Base-by-base conservation (phyloP, 1,140 invertebrate species). In the Antheraea pernyi region DNA sequence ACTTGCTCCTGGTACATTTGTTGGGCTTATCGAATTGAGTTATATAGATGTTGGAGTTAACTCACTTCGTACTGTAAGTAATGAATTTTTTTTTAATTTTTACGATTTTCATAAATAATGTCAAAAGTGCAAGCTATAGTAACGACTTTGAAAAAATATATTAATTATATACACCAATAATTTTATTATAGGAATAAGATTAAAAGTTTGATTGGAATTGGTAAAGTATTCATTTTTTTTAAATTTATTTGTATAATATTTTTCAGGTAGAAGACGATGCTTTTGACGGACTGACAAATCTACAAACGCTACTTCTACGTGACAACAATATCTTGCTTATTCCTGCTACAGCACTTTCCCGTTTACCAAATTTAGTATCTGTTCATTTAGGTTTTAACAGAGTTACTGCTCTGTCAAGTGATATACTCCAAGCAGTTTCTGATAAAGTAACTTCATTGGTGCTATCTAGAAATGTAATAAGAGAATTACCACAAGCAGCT, bases 281-380 rank as follows among this genome's bases (percentile, higher is more conserved):
- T 0, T 96, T 98, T 79, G 96, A 97, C 80, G 97, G 97, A 1
- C 86, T 98, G 63, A 93, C 94, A 19, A 96, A 94, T 72, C 83
- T 98, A 10, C 95, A 97, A 86, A 95, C 95, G 11, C 89, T 98
- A 8, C 95, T 96, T n/a, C 91, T 98, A 3, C 95, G 95, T 81
- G 97, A 98, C 82, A 98, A 98, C 85, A 97, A 97, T 70, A 96
- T 98, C 60, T 91, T 98, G 0, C 86, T 97, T 4, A 95, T 98
- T 39, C 97, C 97, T 0, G 95, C 96, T 0, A 95, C 95, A 18
- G 96, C 97, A 9, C 88, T 98, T 5, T 95, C 95, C 19, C 94
- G 95, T 7, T 85, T 98, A 19, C 95, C 95, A 0, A 94, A 94
- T n/a, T 88, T 99, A 3, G 94, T 93, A 13, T 94, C 94, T 19